These are phyloP conservation scores for Notiomystis cincta DNA, from an alignment of 2,113 vertebrate genomes.

Conservation along the genomic window DNA sequence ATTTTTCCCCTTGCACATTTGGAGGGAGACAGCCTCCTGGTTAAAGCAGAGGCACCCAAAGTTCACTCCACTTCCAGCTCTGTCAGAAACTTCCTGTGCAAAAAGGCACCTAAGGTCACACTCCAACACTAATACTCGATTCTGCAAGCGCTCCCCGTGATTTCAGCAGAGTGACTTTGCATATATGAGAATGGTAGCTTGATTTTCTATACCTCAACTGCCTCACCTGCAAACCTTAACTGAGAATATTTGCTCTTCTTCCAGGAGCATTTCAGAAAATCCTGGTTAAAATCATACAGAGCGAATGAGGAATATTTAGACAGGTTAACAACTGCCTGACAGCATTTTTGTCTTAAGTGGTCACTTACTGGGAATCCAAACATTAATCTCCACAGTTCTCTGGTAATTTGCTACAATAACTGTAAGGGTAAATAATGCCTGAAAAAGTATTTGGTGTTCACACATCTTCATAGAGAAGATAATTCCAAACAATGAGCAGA, in stretches of 20 bases:
- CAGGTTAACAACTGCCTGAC: background rate
- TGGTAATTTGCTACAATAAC: background rate
- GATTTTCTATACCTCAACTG: background rate
- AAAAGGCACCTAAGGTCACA: background rate
- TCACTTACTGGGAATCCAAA: background rate
- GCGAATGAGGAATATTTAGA: background rate
- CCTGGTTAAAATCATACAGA: background rate
- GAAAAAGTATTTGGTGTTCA: background rate
- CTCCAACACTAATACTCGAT: accelerated
- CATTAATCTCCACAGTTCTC: background rate
- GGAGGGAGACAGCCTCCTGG: background rate
- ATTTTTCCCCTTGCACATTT: background rate
- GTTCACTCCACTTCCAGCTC: background rate
- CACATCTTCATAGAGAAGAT: background rate
- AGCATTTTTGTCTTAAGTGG: background rate
- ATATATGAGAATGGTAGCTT: background rate
- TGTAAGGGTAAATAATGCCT: background rate
- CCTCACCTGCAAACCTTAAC: background rate
- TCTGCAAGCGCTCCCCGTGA: background rate
- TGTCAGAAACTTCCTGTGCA: background rate
- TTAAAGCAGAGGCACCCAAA: background rate
- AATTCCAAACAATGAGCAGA: background rate
- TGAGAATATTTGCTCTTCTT: background rate
- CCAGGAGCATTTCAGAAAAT: background rate
- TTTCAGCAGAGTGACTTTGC: background rate